phyloP scores from a whole-genome alignment of 2,888 invertebrate genomes.

The Trichogramma evanescens region DNA sequence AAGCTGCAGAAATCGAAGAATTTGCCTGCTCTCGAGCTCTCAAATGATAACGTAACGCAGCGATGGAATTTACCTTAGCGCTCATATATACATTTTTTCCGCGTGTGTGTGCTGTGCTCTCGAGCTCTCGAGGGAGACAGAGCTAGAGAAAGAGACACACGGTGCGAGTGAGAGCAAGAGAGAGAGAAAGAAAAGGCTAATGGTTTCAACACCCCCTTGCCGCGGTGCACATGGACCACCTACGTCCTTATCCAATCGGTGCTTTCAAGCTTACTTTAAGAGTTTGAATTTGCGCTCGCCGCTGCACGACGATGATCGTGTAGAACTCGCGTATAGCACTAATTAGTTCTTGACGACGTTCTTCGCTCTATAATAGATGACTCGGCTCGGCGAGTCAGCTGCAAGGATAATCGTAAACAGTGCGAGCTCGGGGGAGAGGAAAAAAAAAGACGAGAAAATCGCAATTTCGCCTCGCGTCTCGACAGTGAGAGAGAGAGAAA shows the following conservation, averaged over 20 bases:
- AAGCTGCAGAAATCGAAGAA: constrained; percentile 29
- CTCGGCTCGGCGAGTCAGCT: background rate
- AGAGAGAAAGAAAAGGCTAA: constrained; percentile 40
- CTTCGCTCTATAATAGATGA: constrained; percentile 17
- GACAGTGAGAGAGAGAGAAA: no score
- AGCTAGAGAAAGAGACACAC: constrained; percentile 12
- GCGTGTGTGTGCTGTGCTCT: no score
- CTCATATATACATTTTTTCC: no score
- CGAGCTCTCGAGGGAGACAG: constrained; percentile 24
- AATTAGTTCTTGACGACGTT: constrained; percentile 29
- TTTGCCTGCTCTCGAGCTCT: no score
- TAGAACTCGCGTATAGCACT: constrained; percentile 21
- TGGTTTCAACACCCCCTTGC: constrained; percentile 40
- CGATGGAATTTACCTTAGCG: no score
- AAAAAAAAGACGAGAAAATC: no score
- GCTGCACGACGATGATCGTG: constrained; percentile 7
- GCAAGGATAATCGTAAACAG: no score
- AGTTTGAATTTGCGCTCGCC: no score
- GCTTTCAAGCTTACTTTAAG: constrained; percentile 18
- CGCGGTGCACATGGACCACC: constrained; percentile 29
- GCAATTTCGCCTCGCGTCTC: no score
- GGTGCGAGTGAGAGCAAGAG: constrained; percentile 26
- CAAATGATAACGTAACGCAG: no score
- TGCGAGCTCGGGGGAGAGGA: no score
- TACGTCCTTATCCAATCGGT: constrained; percentile 25